These are phyloP conservation scores for Melikaiella ostensackeni DNA, from an alignment of 2,888 invertebrate genomes.

Conservation along the genomic window DNA sequence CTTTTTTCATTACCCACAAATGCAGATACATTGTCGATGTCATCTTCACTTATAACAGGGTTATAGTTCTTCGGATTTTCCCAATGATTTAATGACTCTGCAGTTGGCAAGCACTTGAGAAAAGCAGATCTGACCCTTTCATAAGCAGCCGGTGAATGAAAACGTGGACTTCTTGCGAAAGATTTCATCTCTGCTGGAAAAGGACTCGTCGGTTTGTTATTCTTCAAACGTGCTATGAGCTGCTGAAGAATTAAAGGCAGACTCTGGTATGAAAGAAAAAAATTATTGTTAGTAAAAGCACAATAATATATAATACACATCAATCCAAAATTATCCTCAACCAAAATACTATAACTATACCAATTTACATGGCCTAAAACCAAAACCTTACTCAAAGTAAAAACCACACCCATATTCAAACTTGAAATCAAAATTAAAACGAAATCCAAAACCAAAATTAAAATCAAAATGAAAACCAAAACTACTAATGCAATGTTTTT, in stretches of 20 bases:
- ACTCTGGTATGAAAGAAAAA: background rate
- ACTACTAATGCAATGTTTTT: no score
- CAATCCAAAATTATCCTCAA: no score
- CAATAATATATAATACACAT: no score
- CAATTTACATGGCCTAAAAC: no score
- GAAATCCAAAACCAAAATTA: no score
- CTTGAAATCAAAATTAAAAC: no score
- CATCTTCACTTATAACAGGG: slow-evolving; percentile 1
- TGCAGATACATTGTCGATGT: background rate
- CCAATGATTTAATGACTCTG: slow-evolving; percentile 9
- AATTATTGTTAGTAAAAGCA: no score
- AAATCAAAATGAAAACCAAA: no score
- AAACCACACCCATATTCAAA: no score
- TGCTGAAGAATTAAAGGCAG: background rate
- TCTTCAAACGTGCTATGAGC: background rate
- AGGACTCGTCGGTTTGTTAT: background rate
- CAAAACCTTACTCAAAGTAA: no score
- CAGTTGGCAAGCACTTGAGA: background rate
- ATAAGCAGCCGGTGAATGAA: background rate
- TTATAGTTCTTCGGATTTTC: background rate
- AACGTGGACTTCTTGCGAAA: background rate
- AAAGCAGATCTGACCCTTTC: background rate
- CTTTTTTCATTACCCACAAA: background rate
- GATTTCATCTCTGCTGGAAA: background rate
- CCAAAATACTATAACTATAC: no score